Percentiles rank a stretch among this genome's conserved stretches.
Evolutionary conservation across 2,888 invertebrate species (phyloP).

Genomic region (Drosophila crucigera): DNA sequence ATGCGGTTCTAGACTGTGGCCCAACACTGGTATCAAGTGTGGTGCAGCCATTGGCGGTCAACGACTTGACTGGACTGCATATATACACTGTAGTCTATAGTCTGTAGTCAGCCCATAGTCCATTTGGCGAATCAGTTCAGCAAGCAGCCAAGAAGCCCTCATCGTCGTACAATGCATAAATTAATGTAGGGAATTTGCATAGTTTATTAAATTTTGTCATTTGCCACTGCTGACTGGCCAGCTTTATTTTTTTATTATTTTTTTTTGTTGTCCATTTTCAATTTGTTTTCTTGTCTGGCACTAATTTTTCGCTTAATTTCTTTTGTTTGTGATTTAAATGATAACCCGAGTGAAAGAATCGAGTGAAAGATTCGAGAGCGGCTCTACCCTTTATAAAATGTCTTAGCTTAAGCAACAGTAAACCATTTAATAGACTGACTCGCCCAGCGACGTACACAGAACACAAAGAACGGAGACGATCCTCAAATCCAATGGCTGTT

Average conservation of each 20-base stretch:
- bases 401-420: slow-evolving; percentile 58
- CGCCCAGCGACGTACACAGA: slow-evolving; percentile 63
- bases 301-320: slow-evolving; percentile 51
- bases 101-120: slow-evolving; percentile 4
- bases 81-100: background rate
- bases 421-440: slow-evolving; percentile 72
- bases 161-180: slow-evolving; percentile 49
- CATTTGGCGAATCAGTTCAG: slow-evolving; percentile 27
- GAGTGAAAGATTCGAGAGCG: slow-evolving; percentile 13
- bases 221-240: slow-evolving; percentile 23
- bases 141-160: slow-evolving; percentile 1
- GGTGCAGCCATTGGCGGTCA: slow-evolving; percentile 24
- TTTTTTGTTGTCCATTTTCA: slow-evolving; percentile 35
- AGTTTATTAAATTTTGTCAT: slow-evolving; percentile 69
- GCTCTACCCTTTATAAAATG: slow-evolving; percentile 73
- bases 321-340: slow-evolving; percentile 60
- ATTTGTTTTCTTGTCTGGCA: slow-evolving; percentile 33
- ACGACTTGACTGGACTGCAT: slow-evolving; percentile 19
- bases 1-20: slow-evolving; percentile 22
- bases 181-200: slow-evolving; percentile 70
- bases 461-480: slow-evolving; percentile 4
- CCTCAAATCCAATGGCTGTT: slow-evolving; percentile 54
- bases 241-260: slow-evolving; percentile 3
- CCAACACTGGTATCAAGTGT: background rate
- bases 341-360: slow-evolving; percentile 45